Base-by-base conservation (phyloP, 2,797 vertebrate species). In the Sarcophilus harrisii region DNA sequence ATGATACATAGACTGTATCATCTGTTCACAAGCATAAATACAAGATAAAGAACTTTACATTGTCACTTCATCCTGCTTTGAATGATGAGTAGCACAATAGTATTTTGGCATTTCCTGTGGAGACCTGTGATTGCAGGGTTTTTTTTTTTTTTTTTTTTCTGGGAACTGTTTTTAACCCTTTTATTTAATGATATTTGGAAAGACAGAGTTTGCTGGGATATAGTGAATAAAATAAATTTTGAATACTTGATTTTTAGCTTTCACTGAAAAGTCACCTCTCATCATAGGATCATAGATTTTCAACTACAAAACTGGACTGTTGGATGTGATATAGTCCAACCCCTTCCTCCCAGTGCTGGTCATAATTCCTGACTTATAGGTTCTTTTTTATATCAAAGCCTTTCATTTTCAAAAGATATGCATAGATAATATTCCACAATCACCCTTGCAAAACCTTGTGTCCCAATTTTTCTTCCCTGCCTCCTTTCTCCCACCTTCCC, bases 1-100 rank as follows among this genome's bases (percentile, higher is more conserved):
- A 38, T 45, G 90, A 6, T 1, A 14, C 58, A 96, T 90, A 0
- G 2, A 58, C 57, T 91, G n/a, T 90, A 90, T 62, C 89, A 27
- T 95, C 58, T 92, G 5, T 91, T 57, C 38, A 0, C 12, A 90
- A 81, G 58, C 90, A 91, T 27, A 95, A 93, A 95, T 57, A 54
- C 91, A n/a, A 59, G 21, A 59, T 58, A 5, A 60, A 94, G 49
- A 5, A 2, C 3, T 94, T 94, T 57, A 60, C 14, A 2, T 91
- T 95, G 95, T 90, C 21, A 66, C 0, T n/a, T 92, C 58, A 0
- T 5, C 62, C 30, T 90, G 0, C 29, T 91, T 96, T 90, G 18
- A 96, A 12, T 92, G 90, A 91, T 54, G 13, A 9, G 9, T 66
- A 12, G 12, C n/a, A 4, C 52, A 3, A 0, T 0, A 1, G 27